These are phyloP conservation scores for Pyrrhosoma nymphula DNA, from an alignment of 2,888 invertebrate species.

Conservation along the genomic window DNA sequence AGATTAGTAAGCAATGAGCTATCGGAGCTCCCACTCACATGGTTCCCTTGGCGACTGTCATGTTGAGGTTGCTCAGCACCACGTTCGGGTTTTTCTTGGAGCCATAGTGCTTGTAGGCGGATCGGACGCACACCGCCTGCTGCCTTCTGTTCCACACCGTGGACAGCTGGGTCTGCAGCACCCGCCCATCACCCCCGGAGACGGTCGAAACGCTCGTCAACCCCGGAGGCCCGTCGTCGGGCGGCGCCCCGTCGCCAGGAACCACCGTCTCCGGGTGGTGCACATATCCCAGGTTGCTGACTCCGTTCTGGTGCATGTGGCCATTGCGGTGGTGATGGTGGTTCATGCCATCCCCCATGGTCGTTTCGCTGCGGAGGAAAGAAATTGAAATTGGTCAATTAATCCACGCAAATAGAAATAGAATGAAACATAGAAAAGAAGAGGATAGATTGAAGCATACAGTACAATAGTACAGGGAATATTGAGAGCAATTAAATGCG, in stretches of 20 bases:
- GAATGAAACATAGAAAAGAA: too few species aligned
- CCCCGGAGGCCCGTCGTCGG: constrained; percentile 51
- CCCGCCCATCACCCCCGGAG: not conserved
- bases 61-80: constrained; percentile 92
- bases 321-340: constrained; percentile 52
- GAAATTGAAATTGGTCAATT: not conserved
- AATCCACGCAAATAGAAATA: too few species aligned
- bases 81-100: constrained; percentile 92
- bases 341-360: constrained; percentile 63
- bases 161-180: constrained; percentile 76
- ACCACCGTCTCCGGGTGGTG: constrained; percentile 63
- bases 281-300: constrained; percentile 54
- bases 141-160: constrained; percentile 86
- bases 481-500: too few species aligned
- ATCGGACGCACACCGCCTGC: constrained; percentile 92
- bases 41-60: constrained; percentile 96
- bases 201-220: constrained; percentile 37
- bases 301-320: constrained; percentile 59
- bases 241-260: constrained; percentile 42
- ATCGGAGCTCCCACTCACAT: constrained; percentile 89
- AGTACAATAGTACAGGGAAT: too few species aligned
- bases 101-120: constrained; percentile 94
- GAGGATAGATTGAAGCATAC: too few species aligned
- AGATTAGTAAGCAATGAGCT: not conserved
- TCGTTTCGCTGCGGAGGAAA: constrained; percentile 24